phyloP scores from a whole-genome alignment of 2,797 vertebrate species.

The Peromyscus aztecus region DNA sequence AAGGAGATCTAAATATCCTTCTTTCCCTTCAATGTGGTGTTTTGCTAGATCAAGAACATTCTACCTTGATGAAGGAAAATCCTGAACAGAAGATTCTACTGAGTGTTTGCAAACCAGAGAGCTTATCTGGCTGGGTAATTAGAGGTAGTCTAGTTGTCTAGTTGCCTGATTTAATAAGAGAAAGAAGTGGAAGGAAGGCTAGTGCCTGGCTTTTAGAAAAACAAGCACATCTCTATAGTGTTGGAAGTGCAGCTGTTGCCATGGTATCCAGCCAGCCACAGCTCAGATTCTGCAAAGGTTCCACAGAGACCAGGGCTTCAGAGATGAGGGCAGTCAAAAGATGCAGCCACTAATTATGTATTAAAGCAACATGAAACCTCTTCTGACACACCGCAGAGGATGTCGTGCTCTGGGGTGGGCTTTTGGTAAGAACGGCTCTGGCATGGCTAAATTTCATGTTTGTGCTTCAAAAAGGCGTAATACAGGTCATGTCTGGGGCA shows the following conservation, averaged over 20 bases:
- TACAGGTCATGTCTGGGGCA: neutral
- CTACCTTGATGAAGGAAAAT: neutral
- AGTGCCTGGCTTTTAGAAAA: slow-evolving; percentile 58
- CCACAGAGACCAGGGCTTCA: slow-evolving; percentile 54
- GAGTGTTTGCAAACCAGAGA: neutral
- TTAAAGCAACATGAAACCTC: slow-evolving; percentile 27
- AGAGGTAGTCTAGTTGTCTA: neutral
- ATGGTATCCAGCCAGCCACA: slow-evolving; percentile 66
- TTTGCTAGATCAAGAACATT: slow-evolving; percentile 5
- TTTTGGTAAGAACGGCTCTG: slow-evolving; percentile 1
- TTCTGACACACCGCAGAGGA: neutral
- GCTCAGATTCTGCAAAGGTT: slow-evolving; percentile 19
- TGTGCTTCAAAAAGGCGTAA: neutral
- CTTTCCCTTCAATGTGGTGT: slow-evolving; percentile 6
- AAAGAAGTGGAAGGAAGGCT: neutral
- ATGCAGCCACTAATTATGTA: slow-evolving; percentile 42
- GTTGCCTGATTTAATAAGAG: slow-evolving; percentile 21
- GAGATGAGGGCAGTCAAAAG: slow-evolving; percentile 56
- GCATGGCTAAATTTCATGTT: neutral
- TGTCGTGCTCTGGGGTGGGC: neutral
- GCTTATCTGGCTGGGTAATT: neutral
- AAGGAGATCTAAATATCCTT: neutral
- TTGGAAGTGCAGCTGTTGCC: slow-evolving; percentile 63
- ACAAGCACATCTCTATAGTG: slow-evolving; percentile 48
- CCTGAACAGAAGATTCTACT: neutral